Percentiles rank a stretch among this genome's conserved stretches.
Evolutionary conservation across 2,888 invertebrate species (phyloP).

Genomic region (Caenorhabditis sp.): DNA sequence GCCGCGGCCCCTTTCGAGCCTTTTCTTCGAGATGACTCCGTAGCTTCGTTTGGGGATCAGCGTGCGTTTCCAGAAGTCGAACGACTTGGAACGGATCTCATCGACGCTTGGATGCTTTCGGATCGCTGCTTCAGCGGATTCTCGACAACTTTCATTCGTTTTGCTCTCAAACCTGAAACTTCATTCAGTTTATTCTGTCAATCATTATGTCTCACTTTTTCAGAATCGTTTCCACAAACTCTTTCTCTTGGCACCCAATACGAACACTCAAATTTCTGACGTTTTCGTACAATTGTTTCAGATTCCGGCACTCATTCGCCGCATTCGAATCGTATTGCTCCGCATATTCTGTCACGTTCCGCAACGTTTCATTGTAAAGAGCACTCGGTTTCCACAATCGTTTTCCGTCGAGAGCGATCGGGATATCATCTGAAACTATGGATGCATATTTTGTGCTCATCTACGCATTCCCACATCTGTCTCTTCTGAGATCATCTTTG

Average conservation of each 20-base stretch:
- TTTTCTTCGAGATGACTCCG: not conserved
- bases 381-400: not conserved
- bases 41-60: not conserved
- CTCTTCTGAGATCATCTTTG: too few relatives aligned
- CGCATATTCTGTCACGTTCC: not conserved
- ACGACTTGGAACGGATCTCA: not conserved
- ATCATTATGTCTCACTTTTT: too few relatives aligned
- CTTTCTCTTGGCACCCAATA: too few relatives aligned
- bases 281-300: not conserved
- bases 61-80: not conserved
- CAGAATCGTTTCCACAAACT: too few relatives aligned
- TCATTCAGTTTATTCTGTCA: too few relatives aligned
- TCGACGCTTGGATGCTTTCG: not conserved
- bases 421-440: not conserved
- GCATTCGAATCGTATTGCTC: too few relatives aligned
- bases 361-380: constrained; percentile 10
- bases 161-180: not conserved
- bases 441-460: too few relatives aligned
- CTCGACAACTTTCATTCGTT: not conserved
- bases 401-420: not conserved
- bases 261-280: too few relatives aligned
- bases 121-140: not conserved
- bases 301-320: not conserved
- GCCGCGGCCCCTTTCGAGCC: not conserved
- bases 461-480: too few relatives aligned